Conservation (phyloP, 2,113 vertebrate genomes). For the Talpa occidentalis region DNA sequence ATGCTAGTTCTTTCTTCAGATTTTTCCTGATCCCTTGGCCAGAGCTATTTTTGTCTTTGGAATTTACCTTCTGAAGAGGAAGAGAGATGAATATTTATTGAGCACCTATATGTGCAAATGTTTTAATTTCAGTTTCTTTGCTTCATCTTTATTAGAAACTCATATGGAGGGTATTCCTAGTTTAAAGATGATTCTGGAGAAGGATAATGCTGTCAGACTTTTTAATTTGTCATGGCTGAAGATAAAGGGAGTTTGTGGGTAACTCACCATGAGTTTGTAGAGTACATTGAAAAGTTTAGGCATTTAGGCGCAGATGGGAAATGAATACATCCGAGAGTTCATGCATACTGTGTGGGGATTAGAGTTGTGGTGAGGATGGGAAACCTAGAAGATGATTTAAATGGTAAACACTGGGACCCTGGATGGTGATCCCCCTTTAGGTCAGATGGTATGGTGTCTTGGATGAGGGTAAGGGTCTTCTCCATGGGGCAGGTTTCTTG, state of each 20-base stretch:
- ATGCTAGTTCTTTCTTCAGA: neutral
- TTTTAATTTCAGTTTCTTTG: neutral
- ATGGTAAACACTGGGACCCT: neutral
- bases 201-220: neutral
- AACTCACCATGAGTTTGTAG: neutral
- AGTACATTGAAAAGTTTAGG: neutral
- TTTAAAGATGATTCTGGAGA: neutral
- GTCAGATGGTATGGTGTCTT: neutral
- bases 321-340: neutral
- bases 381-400: neutral
- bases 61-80: neutral
- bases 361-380: neutral
- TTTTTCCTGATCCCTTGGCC: neutral
- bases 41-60: constrained; percentile 2
- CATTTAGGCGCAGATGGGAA: neutral
- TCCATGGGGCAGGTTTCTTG: neutral
- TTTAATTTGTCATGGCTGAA: neutral
- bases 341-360: neutral
- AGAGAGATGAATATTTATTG: neutral
- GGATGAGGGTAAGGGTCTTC: neutral
- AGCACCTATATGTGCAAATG: neutral
- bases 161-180: neutral
- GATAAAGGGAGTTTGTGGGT: neutral
- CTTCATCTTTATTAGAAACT: neutral
- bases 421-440: neutral